Evolutionary conservation across 2,113 vertebrate species (phyloP).

Genomic region (Neopipo cinnamomea): DNA sequence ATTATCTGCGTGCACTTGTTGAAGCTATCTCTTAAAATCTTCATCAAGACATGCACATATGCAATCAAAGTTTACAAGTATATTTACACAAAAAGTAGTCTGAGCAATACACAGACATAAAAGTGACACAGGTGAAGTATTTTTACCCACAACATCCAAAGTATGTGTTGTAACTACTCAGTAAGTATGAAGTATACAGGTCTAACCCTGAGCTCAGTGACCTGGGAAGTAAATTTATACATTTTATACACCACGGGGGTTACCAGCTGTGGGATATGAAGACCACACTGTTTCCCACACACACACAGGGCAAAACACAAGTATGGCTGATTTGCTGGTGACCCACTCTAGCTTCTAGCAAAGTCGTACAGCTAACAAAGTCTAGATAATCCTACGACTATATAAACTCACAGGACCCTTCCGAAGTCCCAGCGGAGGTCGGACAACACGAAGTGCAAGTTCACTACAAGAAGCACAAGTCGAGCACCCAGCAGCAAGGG

Average conservation of each 20-base stretch:
- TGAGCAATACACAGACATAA: neutral
- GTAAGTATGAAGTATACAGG: rapidly evolving
- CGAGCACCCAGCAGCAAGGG: neutral
- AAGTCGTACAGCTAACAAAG: rapidly evolving
- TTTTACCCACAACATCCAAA: neutral
- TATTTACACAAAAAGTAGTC: neutral
- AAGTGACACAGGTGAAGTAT: rapidly evolving
- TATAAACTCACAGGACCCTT: rapidly evolving
- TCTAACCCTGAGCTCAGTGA: neutral
- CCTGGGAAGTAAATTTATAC: neutral
- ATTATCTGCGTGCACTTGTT: neutral
- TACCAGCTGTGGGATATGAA: neutral
- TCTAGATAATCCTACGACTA: rapidly evolving
- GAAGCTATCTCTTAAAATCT: neutral
- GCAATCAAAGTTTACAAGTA: rapidly evolving
- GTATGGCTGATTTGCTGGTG: neutral
- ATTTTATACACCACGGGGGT: neutral
- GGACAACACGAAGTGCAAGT: rapidly evolving
- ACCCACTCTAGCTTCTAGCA: rapidly evolving
- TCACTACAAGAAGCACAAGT: too few relatives aligned
- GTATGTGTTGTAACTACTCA: rapidly evolving
- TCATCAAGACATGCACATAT: rapidly evolving
- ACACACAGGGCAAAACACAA: neutral
- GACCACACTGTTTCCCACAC: rapidly evolving
- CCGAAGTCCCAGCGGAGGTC: rapidly evolving